These are phyloP conservation scores for Pangasius macronema DNA, from an alignment of 2,797 vertebrate species.

Conservation along the genomic window DNA sequence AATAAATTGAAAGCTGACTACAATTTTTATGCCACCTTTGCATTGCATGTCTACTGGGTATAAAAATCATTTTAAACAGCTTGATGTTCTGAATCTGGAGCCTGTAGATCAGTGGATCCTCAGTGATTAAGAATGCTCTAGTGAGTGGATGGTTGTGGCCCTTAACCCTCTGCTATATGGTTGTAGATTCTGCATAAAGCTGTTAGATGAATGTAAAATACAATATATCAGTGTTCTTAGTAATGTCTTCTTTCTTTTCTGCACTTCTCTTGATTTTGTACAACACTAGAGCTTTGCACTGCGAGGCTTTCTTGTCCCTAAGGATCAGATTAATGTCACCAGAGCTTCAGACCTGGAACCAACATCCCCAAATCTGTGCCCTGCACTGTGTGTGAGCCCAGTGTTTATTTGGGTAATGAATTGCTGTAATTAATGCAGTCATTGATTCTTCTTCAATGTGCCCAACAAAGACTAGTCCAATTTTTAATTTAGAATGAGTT, in stretches of 20 bases:
- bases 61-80: background rate
- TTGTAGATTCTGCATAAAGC: background rate
- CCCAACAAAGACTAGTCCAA: slow-evolving; percentile 88
- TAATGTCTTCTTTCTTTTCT: slow-evolving; percentile 1
- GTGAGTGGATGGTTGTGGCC: background rate
- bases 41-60: background rate
- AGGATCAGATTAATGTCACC: slow-evolving; percentile 89
- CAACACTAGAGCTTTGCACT: slow-evolving; percentile 6
- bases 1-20: slow-evolving; percentile 16
- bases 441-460: slow-evolving; percentile 90
- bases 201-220: background rate
- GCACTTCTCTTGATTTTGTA: slow-evolving; percentile 10
- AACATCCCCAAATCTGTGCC: slow-evolving; percentile 81
- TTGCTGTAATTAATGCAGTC: slow-evolving; percentile 95
- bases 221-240: background rate
- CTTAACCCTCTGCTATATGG: background rate
- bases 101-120: background rate
- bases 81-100: background rate
- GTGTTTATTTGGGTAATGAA: slow-evolving; percentile 98
- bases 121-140: background rate
- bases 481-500: slow-evolving; percentile 95
- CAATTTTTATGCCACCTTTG: background rate
- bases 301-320: slow-evolving; percentile 71
- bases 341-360: slow-evolving; percentile 73
- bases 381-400: slow-evolving; percentile 82